Percentiles rank a stretch among this genome's conserved stretches.
Conservation (phyloP, 2,113 vertebrate genomes). For the Electrona antarctica region DNA sequence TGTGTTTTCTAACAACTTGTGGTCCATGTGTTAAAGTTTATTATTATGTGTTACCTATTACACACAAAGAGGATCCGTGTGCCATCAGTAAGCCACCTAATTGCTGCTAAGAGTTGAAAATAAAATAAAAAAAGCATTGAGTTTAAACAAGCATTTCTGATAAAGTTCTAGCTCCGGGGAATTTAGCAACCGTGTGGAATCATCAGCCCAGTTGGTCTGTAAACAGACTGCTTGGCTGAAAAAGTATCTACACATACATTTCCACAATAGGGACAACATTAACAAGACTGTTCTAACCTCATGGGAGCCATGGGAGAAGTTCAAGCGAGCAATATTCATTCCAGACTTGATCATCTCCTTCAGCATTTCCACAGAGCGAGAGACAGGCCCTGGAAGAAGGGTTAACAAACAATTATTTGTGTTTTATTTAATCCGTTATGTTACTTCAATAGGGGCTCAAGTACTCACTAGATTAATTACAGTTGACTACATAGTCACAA, state of each 20-base stretch:
- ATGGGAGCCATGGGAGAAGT: constrained; percentile 96
- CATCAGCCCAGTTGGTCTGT: constrained; percentile 22
- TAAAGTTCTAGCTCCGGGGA: constrained; percentile 25
- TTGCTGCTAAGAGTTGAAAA: no score
- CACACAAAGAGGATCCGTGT: no score
- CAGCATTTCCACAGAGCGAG: constrained; percentile 89
- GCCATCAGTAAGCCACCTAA: no score
- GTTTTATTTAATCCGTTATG: no score
- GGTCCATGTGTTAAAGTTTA: no score
- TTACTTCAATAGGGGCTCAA: no score
- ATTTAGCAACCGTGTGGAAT: not conserved
- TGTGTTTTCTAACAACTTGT: no score
- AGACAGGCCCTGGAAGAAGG: constrained; percentile 86
- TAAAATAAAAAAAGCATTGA: no score
- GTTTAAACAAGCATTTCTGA: constrained; percentile 13
- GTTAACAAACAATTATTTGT: not conserved
- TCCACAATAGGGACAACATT: not conserved
- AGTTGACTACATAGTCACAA: no score
- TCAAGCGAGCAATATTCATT: constrained; percentile 97
- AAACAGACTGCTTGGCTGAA: not conserved
- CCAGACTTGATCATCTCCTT: constrained; percentile 99
- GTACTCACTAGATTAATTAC: no score
- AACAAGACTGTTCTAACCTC: constrained; percentile 80
- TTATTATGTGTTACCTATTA: no score
- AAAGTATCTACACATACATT: not conserved